Evolutionary conservation across 1,140 invertebrate genomes (phyloP).

Genomic region (Apis mellifera): Amel_HAv3.1 CM009935.2:8255501-8256000

Average conservation of each 20-base stretch:
- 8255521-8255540: conserved; percentile 92
- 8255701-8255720: conserved; percentile 83
- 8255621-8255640: conserved; percentile 85
- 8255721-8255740: conserved; percentile 29
- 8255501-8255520: conserved; percentile 85
- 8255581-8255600: conserved; percentile 90
- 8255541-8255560: conserved; percentile 93
- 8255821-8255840: conserved; percentile 70
- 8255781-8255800: neutral
- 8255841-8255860: conserved; percentile 75
- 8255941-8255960: conserved; percentile 70
- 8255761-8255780: neutral
- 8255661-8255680: conserved; percentile 97
- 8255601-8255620: conserved; percentile 86
- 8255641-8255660: conserved; percentile 92
- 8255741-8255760: neutral
- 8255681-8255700: conserved; percentile 94
- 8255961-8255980: conserved; percentile 58
- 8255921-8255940: conserved; percentile 67
- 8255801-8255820: neutral
- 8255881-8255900: conserved; percentile 76
- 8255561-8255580: conserved; percentile 89
- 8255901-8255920: conserved; percentile 73
- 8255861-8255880: conserved; percentile 74
- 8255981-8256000: neutral